These are phyloP conservation scores for Argynnis bischoffii DNA, from an alignment of 2,888 invertebrate genomes.

Conservation along the genomic window DNA sequence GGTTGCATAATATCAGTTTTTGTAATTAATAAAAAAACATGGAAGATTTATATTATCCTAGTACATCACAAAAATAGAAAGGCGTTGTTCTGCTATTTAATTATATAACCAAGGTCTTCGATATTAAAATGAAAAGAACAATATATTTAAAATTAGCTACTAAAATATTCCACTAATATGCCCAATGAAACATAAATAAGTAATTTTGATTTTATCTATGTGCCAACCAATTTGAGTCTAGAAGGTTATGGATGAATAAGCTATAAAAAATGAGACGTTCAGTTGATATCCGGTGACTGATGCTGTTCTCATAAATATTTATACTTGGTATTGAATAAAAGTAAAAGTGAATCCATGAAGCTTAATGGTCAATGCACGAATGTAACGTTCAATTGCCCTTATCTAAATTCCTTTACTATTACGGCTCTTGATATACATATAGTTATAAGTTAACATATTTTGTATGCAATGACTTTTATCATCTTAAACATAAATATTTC, in stretches of 20 bases:
- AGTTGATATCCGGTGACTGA: slow-evolving; percentile 47
- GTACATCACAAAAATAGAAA: slow-evolving; percentile 11
- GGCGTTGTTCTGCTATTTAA: slow-evolving; percentile 1
- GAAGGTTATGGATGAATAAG: slow-evolving; percentile 39
- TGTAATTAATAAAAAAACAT: neutral
- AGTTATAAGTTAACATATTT: neutral
- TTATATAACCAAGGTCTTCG: slow-evolving; percentile 7
- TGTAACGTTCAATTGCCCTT: slow-evolving; percentile 23
- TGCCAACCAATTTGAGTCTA: slow-evolving; percentile 45
- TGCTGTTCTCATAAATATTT: slow-evolving; percentile 72
- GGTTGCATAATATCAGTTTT: too few species aligned
- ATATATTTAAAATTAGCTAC: slow-evolving; percentile 6
- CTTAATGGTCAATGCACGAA: slow-evolving; percentile 50
- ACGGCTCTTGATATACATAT: neutral
- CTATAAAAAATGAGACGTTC: slow-evolving; percentile 35
- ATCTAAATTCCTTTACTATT: slow-evolving; percentile 10
- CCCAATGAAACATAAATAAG: slow-evolving; percentile 49
- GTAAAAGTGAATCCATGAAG: slow-evolving; percentile 72
- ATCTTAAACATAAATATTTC: too few species aligned
- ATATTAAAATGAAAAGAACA: slow-evolving; percentile 11
- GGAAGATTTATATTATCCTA: neutral
- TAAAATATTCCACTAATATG: slow-evolving; percentile 27
- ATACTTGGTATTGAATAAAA: slow-evolving; percentile 70
- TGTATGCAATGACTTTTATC: too few species aligned
- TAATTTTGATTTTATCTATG: slow-evolving; percentile 56